A percentile compares a stretch with the other conserved stretches of the same genome.
Conservation (phyloP, 2,113 vertebrate genomes). For the Labrus mixtus region DNA sequence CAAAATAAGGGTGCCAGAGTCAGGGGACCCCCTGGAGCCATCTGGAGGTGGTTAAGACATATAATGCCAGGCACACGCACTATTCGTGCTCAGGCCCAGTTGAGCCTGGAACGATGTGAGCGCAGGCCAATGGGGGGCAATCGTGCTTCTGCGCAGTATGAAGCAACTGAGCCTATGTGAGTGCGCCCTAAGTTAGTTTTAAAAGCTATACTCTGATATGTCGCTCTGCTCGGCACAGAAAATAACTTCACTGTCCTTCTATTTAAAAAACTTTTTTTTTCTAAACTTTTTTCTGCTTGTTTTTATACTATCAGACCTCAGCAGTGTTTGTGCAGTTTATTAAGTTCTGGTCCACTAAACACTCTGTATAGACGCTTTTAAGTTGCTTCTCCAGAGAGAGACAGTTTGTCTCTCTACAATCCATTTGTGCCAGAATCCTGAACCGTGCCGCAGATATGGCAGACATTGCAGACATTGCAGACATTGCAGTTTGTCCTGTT, state of each 20-base stretch:
- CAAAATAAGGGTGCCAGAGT: too few relatives aligned
- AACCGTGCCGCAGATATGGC: conserved; percentile 21
- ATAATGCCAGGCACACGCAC: too few relatives aligned
- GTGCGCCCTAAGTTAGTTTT: background rate
- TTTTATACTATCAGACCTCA: conserved; percentile 33
- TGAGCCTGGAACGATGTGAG: too few relatives aligned
- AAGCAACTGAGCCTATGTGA: too few relatives aligned
- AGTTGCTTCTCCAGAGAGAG: conserved; percentile 59
- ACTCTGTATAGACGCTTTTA: conserved; percentile 55
- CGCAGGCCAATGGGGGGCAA: too few relatives aligned
- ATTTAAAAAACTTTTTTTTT: conserved; percentile 19
- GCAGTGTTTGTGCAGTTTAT: conserved; percentile 51
- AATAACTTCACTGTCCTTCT: background rate
- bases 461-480: conserved; percentile 69
- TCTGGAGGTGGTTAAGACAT: too few relatives aligned
- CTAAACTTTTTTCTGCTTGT: conserved; percentile 27
- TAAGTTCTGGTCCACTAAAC: conserved; percentile 56
- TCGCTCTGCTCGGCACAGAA: too few relatives aligned
- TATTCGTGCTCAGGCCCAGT: too few relatives aligned
- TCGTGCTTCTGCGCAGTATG: too few relatives aligned
- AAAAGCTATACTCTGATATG: conserved; percentile 19
- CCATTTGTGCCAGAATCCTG: conserved; percentile 65
- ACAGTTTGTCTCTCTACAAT: conserved; percentile 65
- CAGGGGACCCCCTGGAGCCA: too few relatives aligned
- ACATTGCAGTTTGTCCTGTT: conserved; percentile 71